Base-by-base conservation (phyloP, 1,140 invertebrate genomes). In the Cyrtorhinus lividipennis region DNA sequence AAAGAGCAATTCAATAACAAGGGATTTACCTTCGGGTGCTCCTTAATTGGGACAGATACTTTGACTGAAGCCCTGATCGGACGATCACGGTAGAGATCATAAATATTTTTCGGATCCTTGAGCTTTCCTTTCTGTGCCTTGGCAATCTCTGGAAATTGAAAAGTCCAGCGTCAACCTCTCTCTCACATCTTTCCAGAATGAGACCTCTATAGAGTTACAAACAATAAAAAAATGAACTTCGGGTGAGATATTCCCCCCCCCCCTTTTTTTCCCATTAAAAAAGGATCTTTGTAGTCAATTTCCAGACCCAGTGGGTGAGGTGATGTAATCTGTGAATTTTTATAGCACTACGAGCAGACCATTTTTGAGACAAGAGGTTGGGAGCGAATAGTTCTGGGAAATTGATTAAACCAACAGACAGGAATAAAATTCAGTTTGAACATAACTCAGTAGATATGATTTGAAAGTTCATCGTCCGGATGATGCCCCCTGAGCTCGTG, bases 81-180 rank as follows among this genome's bases (percentile, higher is more conserved):
- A 71, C 88, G 90, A 68, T 91, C 88, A 64, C 86, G 80, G 71
- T 87, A 89, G 26, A 92, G 86, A 74, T 91, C 88, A 10, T 88
- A 79, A 72, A 87, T 87, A 71, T 85, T 83, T 26, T 75, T 76
- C 63, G 86, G 84, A 1, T 75, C 69, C 1, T 81, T 80, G 8
- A 74, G 72, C 23, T 79, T 80, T 26, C 75, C 76, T 12, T 76
- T 75, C 68, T 83, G 77, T 24, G 81, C 81, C 67, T 81, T 79
- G 56, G 79, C 77, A 60, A 83, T 78, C 70, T 83, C 82, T 84
- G 74, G 24, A 76, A 77, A 64, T 71, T 62, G 65, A 67, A 61
- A 24, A 61, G n/a, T n/a, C n/a, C n/a, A n/a, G n/a, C n/a, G n/a
- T n/a, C n/a, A n/a, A n/a, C n/a, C n/a, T n/a, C n/a, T n/a, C n/a